These are phyloP conservation scores for Sebastes ruberrimus DNA, from an alignment of 2,797 vertebrate genomes.

Conservation along the genomic window DNA sequence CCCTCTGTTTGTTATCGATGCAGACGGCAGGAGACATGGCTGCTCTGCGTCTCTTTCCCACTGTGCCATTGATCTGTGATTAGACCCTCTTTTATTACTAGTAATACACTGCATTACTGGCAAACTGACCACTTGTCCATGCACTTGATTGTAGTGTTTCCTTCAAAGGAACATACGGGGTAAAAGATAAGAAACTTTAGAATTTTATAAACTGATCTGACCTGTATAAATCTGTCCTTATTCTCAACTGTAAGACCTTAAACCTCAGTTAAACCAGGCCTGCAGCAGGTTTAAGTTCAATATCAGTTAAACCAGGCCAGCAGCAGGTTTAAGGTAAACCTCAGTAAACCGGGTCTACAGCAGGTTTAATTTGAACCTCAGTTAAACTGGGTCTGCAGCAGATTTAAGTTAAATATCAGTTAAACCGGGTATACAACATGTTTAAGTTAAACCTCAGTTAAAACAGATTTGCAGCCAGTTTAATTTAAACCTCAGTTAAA, in stretches of 20 bases:
- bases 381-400: neutral
- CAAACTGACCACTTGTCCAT: neutral
- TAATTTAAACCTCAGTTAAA: neutral
- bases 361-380: neutral
- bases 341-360: neutral
- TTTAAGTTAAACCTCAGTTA: neutral
- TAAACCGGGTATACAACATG: neutral
- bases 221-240: neutral
- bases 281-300: neutral
- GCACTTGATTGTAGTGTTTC: neutral
- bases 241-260: neutral
- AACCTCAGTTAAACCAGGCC: neutral
- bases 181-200: neutral
- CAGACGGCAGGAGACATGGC: conserved; percentile 25
- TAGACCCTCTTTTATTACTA: conserved; percentile 29
- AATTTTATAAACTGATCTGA: neutral
- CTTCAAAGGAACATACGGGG: neutral
- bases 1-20: conserved; percentile 38
- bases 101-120: neutral
- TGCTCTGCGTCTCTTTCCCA: conserved; percentile 41
- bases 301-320: neutral
- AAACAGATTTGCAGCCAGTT: neutral
- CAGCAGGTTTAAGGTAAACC: neutral
- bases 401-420: no score
- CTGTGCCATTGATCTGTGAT: conserved; percentile 59